These are phyloP conservation scores for Coendou prehensilis DNA, from an alignment of 2,797 vertebrate species.

Conservation along the genomic window DNA sequence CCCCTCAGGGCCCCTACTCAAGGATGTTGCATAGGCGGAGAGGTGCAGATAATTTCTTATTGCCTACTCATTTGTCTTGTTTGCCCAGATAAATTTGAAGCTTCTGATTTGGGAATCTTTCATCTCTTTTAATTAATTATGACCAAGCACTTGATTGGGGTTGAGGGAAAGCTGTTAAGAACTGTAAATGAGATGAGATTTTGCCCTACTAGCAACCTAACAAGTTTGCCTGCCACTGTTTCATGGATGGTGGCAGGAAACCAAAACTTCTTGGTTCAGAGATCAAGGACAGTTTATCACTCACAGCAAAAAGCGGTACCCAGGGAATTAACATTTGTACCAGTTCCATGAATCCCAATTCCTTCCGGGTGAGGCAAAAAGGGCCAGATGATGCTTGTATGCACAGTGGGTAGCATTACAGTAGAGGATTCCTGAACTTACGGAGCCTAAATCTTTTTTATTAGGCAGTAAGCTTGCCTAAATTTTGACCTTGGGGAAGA, in stretches of 20 bases:
- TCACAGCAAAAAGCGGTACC: neutral
- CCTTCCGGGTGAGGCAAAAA: neutral
- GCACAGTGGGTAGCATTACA: neutral
- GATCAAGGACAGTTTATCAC: conserved; percentile 2
- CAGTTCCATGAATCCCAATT: neutral
- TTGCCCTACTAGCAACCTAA: neutral
- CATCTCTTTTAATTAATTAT: conserved; percentile 31
- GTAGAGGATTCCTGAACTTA: neutral
- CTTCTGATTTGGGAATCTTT: neutral
- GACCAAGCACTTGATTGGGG: neutral
- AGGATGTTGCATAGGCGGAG: neutral
- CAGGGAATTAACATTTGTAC: neutral
- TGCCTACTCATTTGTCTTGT: conserved; percentile 1
- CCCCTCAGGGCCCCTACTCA: neutral
- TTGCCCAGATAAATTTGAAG: conserved; percentile 11
- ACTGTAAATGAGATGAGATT: neutral
- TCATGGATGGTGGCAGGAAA: neutral
- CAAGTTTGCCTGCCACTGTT: neutral
- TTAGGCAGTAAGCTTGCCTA: neutral
- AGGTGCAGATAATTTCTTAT: neutral
- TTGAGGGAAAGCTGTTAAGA: neutral
- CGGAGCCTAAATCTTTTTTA: conserved; percentile 9
- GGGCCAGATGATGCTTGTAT: neutral
- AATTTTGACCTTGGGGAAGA: neutral
- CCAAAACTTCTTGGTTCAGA: conserved; percentile 29